Base-by-base conservation (phyloP, 2,888 invertebrate species). In the Drosophila cognata region DNA sequence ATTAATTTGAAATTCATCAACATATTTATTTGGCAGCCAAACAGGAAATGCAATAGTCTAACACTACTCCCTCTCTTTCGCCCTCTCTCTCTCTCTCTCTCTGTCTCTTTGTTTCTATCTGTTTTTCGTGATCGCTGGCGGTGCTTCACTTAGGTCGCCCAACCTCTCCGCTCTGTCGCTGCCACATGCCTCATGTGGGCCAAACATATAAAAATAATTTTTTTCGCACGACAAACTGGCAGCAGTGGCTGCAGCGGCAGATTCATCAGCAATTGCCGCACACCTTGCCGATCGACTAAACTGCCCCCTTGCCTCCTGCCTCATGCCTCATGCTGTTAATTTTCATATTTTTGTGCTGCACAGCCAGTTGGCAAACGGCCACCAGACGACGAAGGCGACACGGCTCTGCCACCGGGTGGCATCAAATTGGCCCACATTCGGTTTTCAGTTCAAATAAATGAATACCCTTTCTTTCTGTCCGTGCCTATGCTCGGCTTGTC, bases 1-100 rank as follows among this genome's bases (percentile, higher is more conserved):
- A 89, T 85, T 87, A 84, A 89, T 84, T 79, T 75, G 77, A 84
- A 75, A 85, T 89, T 71, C 82, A 85, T 85, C 89, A 89, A 71
- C 71, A 72, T 71, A 73, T 83, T 83, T 69, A 67, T 62, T 77
- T 73, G 88, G 82, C 79, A 71, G 74, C 58, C 61, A 66, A 86
- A 83, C 89, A 84, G 84, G 84, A 84, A 84, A 84, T 88, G 89
- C 86, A 75, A 77, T 59, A 53, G 63, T 21, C 62, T 52, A 58
- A 7, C 21, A 4, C 41, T 31, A 46, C 57, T 31, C 18, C 28
- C 46, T 2, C 21, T n/a, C 41, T 7, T 28, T 29, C n/a, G 4
- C 41, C 2, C 46, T 21, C 28, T 21, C 43, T 10, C 52, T 64
- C 46, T 66, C 46, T 64, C 3, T 31, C 8, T 33, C 7, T 31